A percentile compares a stretch with the other conserved stretches of the same genome.
Evolutionary conservation across 2,888 invertebrate species (phyloP).

Genomic region (Lasioglossum vierecki): DNA sequence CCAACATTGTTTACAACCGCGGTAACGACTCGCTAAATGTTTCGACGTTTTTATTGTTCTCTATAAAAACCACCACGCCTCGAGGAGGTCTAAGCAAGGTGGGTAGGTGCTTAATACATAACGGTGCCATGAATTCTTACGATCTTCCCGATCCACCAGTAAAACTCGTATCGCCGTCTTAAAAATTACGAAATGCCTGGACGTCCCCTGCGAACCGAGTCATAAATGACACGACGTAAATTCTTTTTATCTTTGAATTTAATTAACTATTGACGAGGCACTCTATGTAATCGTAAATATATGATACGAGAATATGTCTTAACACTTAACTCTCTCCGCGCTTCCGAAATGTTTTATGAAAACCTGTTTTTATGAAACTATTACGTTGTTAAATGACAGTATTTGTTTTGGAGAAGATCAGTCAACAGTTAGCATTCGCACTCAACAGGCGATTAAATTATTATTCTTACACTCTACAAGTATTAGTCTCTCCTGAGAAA

Average conservation of each 20-base stretch:
- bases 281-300: background rate
- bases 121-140: conserved; percentile 44
- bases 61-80: conserved; percentile 24
- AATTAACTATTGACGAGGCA: background rate
- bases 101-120: conserved; percentile 29
- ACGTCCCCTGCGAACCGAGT: background rate
- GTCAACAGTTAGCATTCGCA: too few relatives aligned
- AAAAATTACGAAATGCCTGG: conserved; percentile 29
- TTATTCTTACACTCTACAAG: too few relatives aligned
- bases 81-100: conserved; percentile 8
- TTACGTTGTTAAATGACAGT: too few relatives aligned
- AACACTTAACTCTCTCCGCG: too few relatives aligned
- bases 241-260: background rate
- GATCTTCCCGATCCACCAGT: background rate
- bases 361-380: too few relatives aligned
- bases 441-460: too few relatives aligned
- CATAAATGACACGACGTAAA: conserved; percentile 10
- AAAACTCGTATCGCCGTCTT: conserved; percentile 21
- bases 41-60: conserved; percentile 40
- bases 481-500: too few relatives aligned
- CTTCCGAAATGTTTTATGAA: too few relatives aligned
- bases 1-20: conserved; percentile 28
- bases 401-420: too few relatives aligned
- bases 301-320: too few relatives aligned
- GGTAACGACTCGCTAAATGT: conserved; percentile 41